A percentile compares a stretch with the other conserved stretches of the same genome.
Evolutionary conservation across 2,888 invertebrate species (phyloP).

Genomic region (Diaprepes abbreviatus): DNA sequence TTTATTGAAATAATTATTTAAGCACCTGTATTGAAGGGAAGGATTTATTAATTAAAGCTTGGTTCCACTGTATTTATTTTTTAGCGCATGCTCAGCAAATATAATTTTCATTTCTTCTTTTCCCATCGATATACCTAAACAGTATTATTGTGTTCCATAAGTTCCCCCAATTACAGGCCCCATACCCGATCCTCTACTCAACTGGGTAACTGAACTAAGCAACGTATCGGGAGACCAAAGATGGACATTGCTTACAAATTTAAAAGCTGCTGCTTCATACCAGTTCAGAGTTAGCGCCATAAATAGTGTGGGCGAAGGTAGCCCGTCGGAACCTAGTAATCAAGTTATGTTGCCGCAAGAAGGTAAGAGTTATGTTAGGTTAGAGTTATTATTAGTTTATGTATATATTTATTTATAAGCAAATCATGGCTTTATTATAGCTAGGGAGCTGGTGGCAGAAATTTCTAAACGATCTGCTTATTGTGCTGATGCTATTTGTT

Average conservation of each 20-base stretch:
- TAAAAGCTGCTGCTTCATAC: slow-evolving; percentile 95
- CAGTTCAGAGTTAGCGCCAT: slow-evolving; percentile 97
- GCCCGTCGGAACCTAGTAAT: slow-evolving; percentile 90
- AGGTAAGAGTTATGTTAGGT: slow-evolving; percentile 74
- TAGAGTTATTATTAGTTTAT: not conserved
- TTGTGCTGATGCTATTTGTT: no score
- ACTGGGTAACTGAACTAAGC: slow-evolving; percentile 90
- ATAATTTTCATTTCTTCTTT: slow-evolving; percentile 33
- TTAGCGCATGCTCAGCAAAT: slow-evolving; percentile 55
- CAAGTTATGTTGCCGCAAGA: slow-evolving; percentile 95
- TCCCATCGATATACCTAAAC: slow-evolving; percentile 48
- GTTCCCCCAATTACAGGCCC: slow-evolving; percentile 78
- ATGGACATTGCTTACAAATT: slow-evolving; percentile 84
- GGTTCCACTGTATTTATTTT: slow-evolving; percentile 5
- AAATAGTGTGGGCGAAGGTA: slow-evolving; percentile 96
- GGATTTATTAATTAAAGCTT: slow-evolving; percentile 3
- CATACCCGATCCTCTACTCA: slow-evolving; percentile 85
- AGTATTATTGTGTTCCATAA: slow-evolving; percentile 62
- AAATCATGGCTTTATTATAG: slow-evolving; percentile 2
- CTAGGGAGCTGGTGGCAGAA: no score
- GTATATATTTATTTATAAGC: not conserved
- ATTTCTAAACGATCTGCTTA: no score
- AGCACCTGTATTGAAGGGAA: no score
- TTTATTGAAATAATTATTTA: no score
- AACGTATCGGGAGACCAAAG: slow-evolving; percentile 87